Base-by-base conservation (phyloP, 2,888 invertebrate genomes). In the Pollenia amentaria region DNA sequence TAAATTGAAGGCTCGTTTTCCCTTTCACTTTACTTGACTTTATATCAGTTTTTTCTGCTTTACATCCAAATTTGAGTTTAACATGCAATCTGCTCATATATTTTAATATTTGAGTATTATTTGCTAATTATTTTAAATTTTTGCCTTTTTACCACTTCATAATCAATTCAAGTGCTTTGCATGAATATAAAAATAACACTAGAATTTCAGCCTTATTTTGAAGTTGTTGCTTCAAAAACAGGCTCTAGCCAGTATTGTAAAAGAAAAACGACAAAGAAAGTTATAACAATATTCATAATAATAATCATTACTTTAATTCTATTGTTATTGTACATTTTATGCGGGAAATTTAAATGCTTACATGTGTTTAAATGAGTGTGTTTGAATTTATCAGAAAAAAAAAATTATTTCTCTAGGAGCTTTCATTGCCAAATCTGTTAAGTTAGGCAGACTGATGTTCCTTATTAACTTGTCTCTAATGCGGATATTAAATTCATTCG, bases 11-110 rank as follows among this genome's bases (percentile, higher is more conserved):
- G 12, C 14, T 16, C 16, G 16, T n/a, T 51, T 16, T 51, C 7
- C 0, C n/a, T 16, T 51, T 14, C 29, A 29, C 29, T 12, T 55
- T 21, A 6, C 12, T 29, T 7, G 2, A 6, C 57, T 7, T 3
- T 55, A 40, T 53, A 76, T 10, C 0, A 55, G 29, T 14, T 55
- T 29, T 65, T 67, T 40, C 69, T n/a, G 40, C 51, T 67, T 40
- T 18, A 42, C 9, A 77, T 46, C 18, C n/a, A 64, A 11, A 51
- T 57, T 53, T 55, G 3, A 11, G 29, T 42, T 76, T 76, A 46
- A 55, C 76, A 70, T 83, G 82, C 62, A 76, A 76, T 65, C 69
- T 70, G 82, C 44, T 77, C 64, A 53, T 83, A 48, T 51, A 62
- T 69, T 75, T 75, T 18, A 75, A 75, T 62, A 48, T 48, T 46